A percentile compares a stretch with the other conserved stretches of the same genome.
These are phyloP conservation scores for Spodoptera frugiperda DNA, from an alignment of 1,140 invertebrate genomes.

Conservation along the genomic window DNA sequence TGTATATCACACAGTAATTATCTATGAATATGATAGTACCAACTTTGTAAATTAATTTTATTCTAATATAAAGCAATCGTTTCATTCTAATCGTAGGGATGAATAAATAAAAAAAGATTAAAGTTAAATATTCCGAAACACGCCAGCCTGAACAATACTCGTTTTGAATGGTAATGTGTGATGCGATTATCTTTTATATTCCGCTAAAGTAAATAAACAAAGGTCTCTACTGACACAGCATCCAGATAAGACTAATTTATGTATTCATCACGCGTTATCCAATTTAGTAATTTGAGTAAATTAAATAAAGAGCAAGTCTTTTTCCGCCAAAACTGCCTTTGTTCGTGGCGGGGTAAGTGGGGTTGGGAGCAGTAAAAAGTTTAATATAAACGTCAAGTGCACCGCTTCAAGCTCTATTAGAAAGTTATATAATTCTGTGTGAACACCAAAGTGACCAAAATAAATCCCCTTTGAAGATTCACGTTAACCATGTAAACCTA, in stretches of 20 bases:
- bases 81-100: neutral
- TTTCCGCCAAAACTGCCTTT: constrained; percentile 12
- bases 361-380: neutral
- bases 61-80: neutral
- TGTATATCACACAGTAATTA: constrained; percentile 1
- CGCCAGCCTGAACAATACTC: neutral
- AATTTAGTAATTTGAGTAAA: constrained; percentile 16
- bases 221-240: neutral
- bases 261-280: constrained; percentile 11
- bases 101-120: too few relatives aligned
- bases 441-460: constrained; percentile 15
- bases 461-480: neutral
- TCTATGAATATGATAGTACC: too few relatives aligned
- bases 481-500: neutral
- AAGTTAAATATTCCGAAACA: neutral
- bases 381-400: constrained; percentile 33
- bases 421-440: constrained; percentile 25
- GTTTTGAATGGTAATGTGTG: neutral
- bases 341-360: neutral
- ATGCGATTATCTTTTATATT: neutral
- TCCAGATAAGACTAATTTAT: constrained; percentile 8
- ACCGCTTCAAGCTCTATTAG: constrained; percentile 1
- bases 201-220: constrained; percentile 10
- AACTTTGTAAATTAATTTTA: too few relatives aligned
- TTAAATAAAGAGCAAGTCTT: constrained; percentile 25